Evolutionary conservation across 2,797 vertebrate species (phyloP).

Genomic region (Poecilia picta): DNA sequence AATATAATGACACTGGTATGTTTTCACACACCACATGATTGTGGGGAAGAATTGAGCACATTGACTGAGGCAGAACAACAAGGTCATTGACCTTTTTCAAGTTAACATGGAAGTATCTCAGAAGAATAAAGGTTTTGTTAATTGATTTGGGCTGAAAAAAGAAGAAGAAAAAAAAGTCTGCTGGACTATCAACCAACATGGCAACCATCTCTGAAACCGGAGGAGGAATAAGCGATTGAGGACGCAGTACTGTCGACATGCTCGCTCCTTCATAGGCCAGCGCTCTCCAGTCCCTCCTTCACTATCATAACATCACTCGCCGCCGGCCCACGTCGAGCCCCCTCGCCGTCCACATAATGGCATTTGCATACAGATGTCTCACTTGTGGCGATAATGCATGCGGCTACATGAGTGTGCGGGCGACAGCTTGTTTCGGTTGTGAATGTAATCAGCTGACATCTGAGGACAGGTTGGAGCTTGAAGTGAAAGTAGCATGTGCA

Average conservation of each 20-base stretch:
- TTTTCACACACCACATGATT: background rate
- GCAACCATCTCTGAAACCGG: background rate
- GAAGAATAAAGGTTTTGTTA: conserved; percentile 23
- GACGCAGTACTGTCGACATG: conserved; percentile 67
- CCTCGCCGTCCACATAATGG: conserved; percentile 63
- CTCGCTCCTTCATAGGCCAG: conserved; percentile 53
- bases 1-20: background rate
- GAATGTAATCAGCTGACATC: conserved; percentile 67
- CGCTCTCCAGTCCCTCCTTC: conserved; percentile 67
- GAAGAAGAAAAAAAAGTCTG: background rate
- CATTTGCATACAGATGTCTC: conserved; percentile 95
- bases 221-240: conserved; percentile 42
- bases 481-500: conserved; percentile 34
- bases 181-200: conserved; percentile 8
- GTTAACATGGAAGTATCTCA: conserved; percentile 16
- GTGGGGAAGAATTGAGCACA: background rate
- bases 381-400: conserved; percentile 65
- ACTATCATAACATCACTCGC: conserved; percentile 72
- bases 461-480: conserved; percentile 45
- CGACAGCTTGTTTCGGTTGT: conserved; percentile 11
- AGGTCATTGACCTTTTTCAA: conserved; percentile 28
- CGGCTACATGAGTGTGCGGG: conserved; percentile 3
- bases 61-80: background rate
- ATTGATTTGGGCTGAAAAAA: conserved; percentile 7
- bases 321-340: conserved; percentile 40